phyloP scores from a whole-genome alignment of 2,888 invertebrate genomes.

The Campoplex nolae region DNA sequence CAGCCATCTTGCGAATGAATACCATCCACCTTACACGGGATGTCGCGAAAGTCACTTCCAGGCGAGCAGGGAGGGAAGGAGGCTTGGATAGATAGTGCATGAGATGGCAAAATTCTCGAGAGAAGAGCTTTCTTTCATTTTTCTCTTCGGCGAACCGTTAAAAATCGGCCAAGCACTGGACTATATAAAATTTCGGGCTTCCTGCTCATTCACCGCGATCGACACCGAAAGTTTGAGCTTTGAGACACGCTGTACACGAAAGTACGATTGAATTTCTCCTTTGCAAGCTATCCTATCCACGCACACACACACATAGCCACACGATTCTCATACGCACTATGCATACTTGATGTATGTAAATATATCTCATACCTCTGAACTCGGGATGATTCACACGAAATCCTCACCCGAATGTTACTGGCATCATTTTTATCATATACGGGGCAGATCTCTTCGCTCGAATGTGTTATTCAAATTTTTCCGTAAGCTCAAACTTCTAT shows the following conservation, averaged over 20 bases:
- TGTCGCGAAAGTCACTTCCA: not conserved
- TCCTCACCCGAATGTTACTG: not conserved
- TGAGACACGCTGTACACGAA: conserved; percentile 28
- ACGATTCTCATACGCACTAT: not conserved
- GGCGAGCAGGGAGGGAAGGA: not conserved
- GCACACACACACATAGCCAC: not conserved
- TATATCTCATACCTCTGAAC: not conserved
- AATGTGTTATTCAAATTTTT: not conserved
- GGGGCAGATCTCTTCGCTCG: not conserved
- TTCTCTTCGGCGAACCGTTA: too few species aligned
- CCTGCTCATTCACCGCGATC: too few species aligned
- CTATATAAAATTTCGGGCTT: not conserved
- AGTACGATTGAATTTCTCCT: conserved; percentile 28
- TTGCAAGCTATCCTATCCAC: not conserved
- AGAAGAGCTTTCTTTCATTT: not conserved
- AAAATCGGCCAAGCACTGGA: not conserved
- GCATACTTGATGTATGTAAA: not conserved
- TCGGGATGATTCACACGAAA: not conserved
- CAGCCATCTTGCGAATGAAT: conserved; percentile 18
- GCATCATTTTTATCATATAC: not conserved
- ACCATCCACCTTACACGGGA: not conserved
- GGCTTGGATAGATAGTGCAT: too few species aligned
- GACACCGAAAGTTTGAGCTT: not conserved
- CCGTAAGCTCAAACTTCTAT: not conserved
- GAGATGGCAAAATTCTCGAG: not conserved